Evolutionary conservation across 2,797 vertebrate species (phyloP).

Genomic region (Premnoplex brunnescens): DNA sequence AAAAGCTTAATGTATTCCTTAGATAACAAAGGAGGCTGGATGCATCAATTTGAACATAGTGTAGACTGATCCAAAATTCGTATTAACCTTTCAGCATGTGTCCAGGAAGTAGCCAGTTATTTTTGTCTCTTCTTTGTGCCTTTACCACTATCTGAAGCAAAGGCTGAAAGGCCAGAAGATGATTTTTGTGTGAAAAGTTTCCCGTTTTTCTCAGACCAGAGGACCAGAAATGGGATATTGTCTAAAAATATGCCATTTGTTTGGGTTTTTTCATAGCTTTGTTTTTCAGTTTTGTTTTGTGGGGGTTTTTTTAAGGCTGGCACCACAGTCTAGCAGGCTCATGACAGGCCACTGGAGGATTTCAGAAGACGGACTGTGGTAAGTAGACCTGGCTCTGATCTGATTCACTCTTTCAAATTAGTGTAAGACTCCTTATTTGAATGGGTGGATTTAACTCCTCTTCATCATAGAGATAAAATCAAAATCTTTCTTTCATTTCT

Average conservation of each 20-base stretch:
- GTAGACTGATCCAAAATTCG: neutral
- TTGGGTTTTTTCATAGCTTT: neutral
- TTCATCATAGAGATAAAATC: neutral
- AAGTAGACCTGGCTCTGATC: neutral
- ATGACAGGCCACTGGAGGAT: neutral
- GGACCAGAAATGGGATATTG: neutral
- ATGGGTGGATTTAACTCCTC: neutral
- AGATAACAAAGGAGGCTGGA: neutral
- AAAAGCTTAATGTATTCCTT: neutral
- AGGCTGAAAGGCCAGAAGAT: neutral
- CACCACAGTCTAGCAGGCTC: neutral
- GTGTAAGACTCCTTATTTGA: neutral
- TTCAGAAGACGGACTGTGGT: neutral
- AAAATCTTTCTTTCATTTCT: neutral
- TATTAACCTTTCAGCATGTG: neutral
- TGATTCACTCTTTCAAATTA: neutral
- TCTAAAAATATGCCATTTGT: neutral
- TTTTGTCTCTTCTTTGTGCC: neutral
- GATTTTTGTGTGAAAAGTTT: neutral
- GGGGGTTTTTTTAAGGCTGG: neutral
- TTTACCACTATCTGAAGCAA: neutral
- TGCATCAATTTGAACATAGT: rapidly evolving
- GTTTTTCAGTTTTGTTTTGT: neutral
- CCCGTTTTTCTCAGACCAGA: neutral
- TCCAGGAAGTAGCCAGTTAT: neutral